Evolutionary conservation across 2,888 invertebrate genomes (phyloP), one percentile per base, ranked within the genome.

Genomic region (Geotrupes spiniger): DNA sequence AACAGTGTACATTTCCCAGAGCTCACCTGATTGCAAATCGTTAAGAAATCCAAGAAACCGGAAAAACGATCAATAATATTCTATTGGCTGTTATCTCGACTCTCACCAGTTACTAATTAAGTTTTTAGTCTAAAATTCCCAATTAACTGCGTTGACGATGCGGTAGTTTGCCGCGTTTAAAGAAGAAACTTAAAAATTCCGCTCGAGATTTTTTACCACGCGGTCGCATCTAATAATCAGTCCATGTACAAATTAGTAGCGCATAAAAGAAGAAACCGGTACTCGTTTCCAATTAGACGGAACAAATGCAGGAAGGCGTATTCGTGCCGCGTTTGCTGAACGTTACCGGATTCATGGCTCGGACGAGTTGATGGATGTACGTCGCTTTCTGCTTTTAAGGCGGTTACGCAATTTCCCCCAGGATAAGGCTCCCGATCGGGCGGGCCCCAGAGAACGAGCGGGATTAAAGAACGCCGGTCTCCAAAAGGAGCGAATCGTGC

Each of bases 381-480:
- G 58, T 60, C 55, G 61, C 61, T 61, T 61, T 63, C 62, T 45
- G 58, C 63, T 63, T 65, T 62, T 62, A 65, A 57, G 63, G 63
- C 56, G 57, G 56, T 44, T 44, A 14, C 44, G 26, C 14, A 25
- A 44, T 44, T 49, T 54, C 58, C 58, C 60, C 58, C 58, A 57
- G 55, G 54, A 50, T 46, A 46, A 56, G 53, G 33, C 26, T 44
- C 44, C n/a, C n/a, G 42, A 42, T 40, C 50, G 11, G 29, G n/a
- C n/a, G n/a, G 11, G 11, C 29, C 29, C 29, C 29, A 29, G 55
- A 59, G 57, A 56, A 56, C 53, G 52, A 11, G 29, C 10, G 10
- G 29, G 10, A 29, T 11, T 4, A 11, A 11, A 4, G 29, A n/a
- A n/a, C n/a, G n/a, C n/a, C n/a, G n/a, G 12, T 29, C 10, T 29